phyloP scores from a whole-genome alignment of 2,113 vertebrate species.

The Paramormyrops kingsleyae region DNA sequence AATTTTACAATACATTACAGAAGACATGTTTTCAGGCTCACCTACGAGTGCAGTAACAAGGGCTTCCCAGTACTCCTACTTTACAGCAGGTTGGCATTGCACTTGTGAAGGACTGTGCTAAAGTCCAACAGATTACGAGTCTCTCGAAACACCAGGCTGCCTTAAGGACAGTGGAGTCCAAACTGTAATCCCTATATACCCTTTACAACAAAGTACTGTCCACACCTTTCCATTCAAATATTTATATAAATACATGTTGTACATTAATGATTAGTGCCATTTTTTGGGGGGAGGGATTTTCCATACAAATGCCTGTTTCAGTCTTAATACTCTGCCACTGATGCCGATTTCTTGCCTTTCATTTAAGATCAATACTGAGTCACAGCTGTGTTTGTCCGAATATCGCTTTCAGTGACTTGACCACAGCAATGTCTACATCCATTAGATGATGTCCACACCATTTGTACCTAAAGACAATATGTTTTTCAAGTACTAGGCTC shows the following conservation, averaged over 20 bases:
- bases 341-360: constrained; percentile 64
- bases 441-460: constrained; percentile 23
- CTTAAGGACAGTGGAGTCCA: not conserved
- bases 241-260: not conserved
- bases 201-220: not conserved
- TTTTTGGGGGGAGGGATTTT: not conserved
- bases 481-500: constrained; percentile 43
- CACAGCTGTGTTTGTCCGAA: constrained; percentile 44
- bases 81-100: not conserved
- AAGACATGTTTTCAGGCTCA: not conserved
- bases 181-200: not conserved
- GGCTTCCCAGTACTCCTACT: not conserved
- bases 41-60: not conserved
- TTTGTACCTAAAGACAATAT: constrained; percentile 42
- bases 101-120: not conserved
- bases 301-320: not conserved
- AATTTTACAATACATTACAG: not conserved
- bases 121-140: not conserved
- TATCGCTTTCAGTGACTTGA: constrained; percentile 57
- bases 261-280: not conserved
- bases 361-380: constrained; percentile 51
- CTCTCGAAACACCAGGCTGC: not conserved
- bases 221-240: not conserved
- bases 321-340: constrained; percentile 41
- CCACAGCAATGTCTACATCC: constrained; percentile 41